Evolutionary conservation across 2,888 invertebrate genomes (phyloP), one percentile per base, ranked within the genome.

Genomic region (Nezara viridula): DNA sequence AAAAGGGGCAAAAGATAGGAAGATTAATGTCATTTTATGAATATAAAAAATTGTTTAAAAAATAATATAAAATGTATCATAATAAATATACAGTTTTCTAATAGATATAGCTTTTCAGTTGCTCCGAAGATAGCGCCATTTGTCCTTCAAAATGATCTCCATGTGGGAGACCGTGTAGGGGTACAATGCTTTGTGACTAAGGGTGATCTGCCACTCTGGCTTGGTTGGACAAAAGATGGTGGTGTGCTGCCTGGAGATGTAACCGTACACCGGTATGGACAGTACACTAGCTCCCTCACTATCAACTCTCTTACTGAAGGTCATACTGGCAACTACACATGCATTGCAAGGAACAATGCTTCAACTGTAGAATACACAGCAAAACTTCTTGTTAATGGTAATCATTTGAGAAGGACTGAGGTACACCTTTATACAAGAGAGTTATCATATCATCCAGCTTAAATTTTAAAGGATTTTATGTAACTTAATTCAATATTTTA

Each of bases 131-230:
- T 94, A 92, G 93, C 93, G 91, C 93, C 93, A 91, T 94, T 94
- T 93, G 93, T 92, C 92, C 93, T 94, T 91, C 93, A 93, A 90
- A 92, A 92, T 91, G 93, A 93, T 92, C 93, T 94, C 90, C 93
- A 93, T 90, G 93, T 93, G 90, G 94, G 94, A 32, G 93, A 93
- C 73, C 92, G 94, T 89, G 93, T 94, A 60, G 93, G 93, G 91
- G 93, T 94, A 77, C 93, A 93, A 90, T 94, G 94, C 92, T 93
- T 93, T 88, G 93, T 94, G 90, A 93, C 93, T 91, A 93, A 94
- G 91, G 94, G 95, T 81, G 94, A 95, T 92, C 92, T 94, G 90
- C 95, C 95, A 86, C 92, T 95, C 90, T 93, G 92, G 91, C 93
- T 95, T 91, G 92, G 92, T 89, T 95, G 95, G 95, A 93, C 93